These are phyloP conservation scores for Sympetrum striolatum DNA, from an alignment of 2,888 invertebrate species.

Conservation along the genomic window DNA sequence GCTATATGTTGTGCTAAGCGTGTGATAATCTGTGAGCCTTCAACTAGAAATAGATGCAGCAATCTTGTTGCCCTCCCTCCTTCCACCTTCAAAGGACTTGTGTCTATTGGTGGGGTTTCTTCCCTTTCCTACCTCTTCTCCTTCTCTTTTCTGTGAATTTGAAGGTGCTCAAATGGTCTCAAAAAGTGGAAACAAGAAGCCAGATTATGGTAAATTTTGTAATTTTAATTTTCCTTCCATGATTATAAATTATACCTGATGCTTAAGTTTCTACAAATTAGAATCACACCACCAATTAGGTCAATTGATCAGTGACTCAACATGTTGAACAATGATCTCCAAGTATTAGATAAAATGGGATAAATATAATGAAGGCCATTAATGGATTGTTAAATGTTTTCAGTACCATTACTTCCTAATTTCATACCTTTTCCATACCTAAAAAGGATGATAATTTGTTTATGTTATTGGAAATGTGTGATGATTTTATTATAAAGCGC, in stretches of 20 bases:
- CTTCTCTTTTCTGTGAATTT: too few species aligned
- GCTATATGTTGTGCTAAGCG: slow-evolving; percentile 41
- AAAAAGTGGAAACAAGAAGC: not conserved
- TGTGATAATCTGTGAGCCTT: slow-evolving; percentile 41
- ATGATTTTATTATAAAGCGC: too few species aligned
- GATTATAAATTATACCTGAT: not conserved
- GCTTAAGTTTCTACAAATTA: not conserved
- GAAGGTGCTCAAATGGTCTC: not conserved
- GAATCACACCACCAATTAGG: not conserved
- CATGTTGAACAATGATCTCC: too few species aligned
- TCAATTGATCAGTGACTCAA: not conserved
- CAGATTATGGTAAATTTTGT: not conserved
- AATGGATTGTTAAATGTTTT: too few species aligned
- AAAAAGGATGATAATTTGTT: too few species aligned
- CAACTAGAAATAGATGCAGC: slow-evolving; percentile 40
- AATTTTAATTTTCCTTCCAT: not conserved
- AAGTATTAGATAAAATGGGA: too few species aligned
- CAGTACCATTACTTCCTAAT: too few species aligned
- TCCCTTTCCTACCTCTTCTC: not conserved
- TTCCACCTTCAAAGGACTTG: slow-evolving; percentile 8
- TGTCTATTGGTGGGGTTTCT: slow-evolving; percentile 24
- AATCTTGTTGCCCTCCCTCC: slow-evolving; percentile 10
- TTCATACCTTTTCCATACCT: too few species aligned
- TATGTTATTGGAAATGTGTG: too few species aligned
- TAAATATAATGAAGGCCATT: too few species aligned